Evolutionary conservation across 2,888 invertebrate genomes (phyloP).

Genomic region (Odontomyia ornata): DNA sequence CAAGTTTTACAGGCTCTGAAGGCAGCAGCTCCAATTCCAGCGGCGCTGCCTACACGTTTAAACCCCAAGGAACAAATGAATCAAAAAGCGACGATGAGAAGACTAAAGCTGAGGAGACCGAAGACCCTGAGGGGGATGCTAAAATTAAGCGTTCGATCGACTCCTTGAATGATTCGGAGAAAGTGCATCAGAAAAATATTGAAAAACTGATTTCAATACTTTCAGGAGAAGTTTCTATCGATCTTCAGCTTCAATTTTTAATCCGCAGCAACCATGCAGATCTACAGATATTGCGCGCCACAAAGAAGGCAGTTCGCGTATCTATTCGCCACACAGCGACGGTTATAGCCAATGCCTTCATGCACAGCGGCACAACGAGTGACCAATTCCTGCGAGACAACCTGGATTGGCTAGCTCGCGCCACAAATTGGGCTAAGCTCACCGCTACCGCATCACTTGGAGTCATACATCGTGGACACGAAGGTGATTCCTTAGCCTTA

Average conservation of each 20-base stretch:
- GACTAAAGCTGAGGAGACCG: constrained; percentile 61
- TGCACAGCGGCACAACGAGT: constrained; percentile 99
- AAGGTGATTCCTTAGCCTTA: constrained; percentile 93
- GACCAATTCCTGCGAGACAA: constrained; percentile 98
- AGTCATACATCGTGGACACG: constrained; percentile 97
- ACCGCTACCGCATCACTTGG: constrained; percentile 98
- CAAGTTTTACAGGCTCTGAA: constrained; percentile 84
- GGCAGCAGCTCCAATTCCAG: constrained; percentile 83
- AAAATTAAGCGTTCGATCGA: constrained; percentile 69
- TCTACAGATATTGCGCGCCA: constrained; percentile 73
- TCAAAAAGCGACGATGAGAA: constrained; percentile 57
- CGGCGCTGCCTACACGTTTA: constrained; percentile 77
- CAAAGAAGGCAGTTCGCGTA: constrained; percentile 95
- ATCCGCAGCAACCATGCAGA: constrained; percentile 99
- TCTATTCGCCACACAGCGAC: constrained; percentile 99
- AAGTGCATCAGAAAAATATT: constrained; percentile 83
- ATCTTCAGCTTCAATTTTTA: constrained; percentile 94
- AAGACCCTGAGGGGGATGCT: constrained; percentile 62
- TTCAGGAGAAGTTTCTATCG: constrained; percentile 96
- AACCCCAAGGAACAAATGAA: constrained; percentile 70
- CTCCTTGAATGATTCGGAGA: constrained; percentile 80
- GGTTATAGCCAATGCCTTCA: constrained; percentile 97
- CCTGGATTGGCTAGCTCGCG: constrained; percentile 96
- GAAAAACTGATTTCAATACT: constrained; percentile 91
- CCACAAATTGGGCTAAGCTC: constrained; percentile 99